Conservation (phyloP, 2,113 vertebrate species). For the Benitochromis conjunctus region DNA sequence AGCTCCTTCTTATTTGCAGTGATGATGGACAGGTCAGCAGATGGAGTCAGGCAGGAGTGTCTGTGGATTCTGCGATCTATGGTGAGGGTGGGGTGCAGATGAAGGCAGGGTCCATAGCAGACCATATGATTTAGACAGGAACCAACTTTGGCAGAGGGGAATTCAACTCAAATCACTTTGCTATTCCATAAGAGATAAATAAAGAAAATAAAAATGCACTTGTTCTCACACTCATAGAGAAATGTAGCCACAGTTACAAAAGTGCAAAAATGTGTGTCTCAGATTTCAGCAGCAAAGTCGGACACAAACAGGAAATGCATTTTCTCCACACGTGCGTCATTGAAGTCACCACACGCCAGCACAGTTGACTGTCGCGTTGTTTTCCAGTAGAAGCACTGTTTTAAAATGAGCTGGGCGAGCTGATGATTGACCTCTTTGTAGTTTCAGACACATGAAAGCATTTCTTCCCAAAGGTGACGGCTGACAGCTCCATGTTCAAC, state of each 20-base stretch:
- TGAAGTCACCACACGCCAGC: background rate
- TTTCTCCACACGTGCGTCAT: rapidly evolving
- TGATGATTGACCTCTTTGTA: too few species aligned
- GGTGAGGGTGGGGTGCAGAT: background rate
- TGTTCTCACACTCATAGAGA: too few species aligned
- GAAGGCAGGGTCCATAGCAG: background rate
- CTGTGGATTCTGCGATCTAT: background rate
- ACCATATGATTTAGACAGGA: background rate
- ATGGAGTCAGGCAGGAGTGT: background rate
- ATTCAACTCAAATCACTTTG: background rate
- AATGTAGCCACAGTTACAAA: background rate
- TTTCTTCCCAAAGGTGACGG: too few species aligned
- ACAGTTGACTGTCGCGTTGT: background rate
- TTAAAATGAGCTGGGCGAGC: too few species aligned
- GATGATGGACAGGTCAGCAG: background rate
- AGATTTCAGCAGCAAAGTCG: background rate
- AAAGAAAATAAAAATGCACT: background rate
- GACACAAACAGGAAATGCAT: background rate
- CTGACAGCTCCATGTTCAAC: too few species aligned
- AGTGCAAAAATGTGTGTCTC: background rate
- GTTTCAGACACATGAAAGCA: too few species aligned
- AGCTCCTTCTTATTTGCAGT: background rate
- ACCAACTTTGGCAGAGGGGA: background rate
- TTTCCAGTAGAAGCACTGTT: background rate
- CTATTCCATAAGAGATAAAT: background rate